A percentile compares a stretch with the other conserved stretches of the same genome.
Conservation (phyloP, 2,888 invertebrate species). For the Cylindroiulus punctatus region DNA sequence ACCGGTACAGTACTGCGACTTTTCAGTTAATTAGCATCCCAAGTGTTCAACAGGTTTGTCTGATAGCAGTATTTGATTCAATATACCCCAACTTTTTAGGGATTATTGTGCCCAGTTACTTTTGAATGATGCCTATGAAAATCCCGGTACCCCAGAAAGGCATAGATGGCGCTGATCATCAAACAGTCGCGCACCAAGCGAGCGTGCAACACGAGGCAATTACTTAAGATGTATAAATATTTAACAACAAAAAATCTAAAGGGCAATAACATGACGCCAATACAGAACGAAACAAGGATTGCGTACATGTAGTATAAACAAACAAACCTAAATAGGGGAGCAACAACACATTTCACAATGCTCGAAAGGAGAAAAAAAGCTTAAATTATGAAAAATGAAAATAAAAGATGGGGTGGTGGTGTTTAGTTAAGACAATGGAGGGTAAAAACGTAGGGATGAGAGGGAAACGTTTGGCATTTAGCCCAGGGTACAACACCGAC, state of each 20-base stretch:
- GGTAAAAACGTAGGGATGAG: neutral
- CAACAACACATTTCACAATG: constrained; percentile 16
- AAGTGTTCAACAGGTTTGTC: no score
- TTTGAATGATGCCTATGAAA: no score
- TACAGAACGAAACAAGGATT: neutral
- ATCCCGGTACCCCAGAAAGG: no score
- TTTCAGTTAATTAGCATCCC: no score
- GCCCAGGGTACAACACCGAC: constrained; percentile 34
- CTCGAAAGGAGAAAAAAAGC: neutral
- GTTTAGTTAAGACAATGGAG: constrained; percentile 23
- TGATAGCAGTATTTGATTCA: no score
- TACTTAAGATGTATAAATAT: constrained; percentile 24
- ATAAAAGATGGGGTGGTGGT: constrained; percentile 21
- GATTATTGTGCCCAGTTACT: no score
- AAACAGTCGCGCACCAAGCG: no score
- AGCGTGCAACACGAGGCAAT: neutral
- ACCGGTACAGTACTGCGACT: no score
- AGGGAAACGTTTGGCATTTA: constrained; percentile 1
- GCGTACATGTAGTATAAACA: constrained; percentile 8
- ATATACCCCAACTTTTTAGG: no score
- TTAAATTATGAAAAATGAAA: constrained; percentile 42
- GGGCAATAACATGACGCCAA: constrained; percentile 18
- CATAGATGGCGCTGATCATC: neutral
- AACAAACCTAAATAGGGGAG: constrained; percentile 31
- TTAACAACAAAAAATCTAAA: neutral